Evolutionary conservation across 64 coral and sea anemone species (phyloP), one percentile per base, ranked within the genome.

Genomic region (Pocillopora damicornis): DNA sequence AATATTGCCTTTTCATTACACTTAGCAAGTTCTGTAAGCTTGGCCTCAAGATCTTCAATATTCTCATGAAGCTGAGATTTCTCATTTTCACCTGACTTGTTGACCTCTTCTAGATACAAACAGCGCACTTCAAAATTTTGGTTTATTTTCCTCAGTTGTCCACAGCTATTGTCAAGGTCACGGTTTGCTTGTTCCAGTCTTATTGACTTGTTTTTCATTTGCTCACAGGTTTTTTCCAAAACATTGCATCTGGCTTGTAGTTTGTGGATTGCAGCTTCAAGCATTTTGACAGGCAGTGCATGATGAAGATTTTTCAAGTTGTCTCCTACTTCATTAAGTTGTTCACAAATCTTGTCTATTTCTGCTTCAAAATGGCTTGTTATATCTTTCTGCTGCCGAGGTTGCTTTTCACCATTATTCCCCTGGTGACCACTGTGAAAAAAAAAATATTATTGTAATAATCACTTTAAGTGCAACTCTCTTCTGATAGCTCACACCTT

Each of bases 191-290:
- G 85, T 45, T 96, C 91, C 20, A 93, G 74, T 72, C 89, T 93
- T 76, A 67, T 38, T 20, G 75, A 96, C 84, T 96, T 96, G 10
- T 88, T 79, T 60, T 96, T 92, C 60, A 96, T 91, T 69, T 96
- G 91, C 62, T 89, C 88, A 62, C 79, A 91, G 35, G 93, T 67
- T 89, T 96, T 82, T 75, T 96, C 91, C 73, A 96, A 67, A 63
- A 96, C 73, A 61, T 93, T 85, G 38, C 94, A 96, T 69, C 94
- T 76, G 15, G 82, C 91, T 15, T 96, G 91, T 15, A 96, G 85
- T 61, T 93, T 90, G 45, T 81, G 87, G 92, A 93, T 96, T 63
- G 88, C 91, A 38, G 94, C 85, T 88, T 96, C 94, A 42, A 97
- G 91, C 83, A 90, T 93, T 81, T 87, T 97, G 15, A 97, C 42